Base-by-base conservation (phyloP, 2,113 vertebrate species). In the Melanerpes formicivorus region DNA sequence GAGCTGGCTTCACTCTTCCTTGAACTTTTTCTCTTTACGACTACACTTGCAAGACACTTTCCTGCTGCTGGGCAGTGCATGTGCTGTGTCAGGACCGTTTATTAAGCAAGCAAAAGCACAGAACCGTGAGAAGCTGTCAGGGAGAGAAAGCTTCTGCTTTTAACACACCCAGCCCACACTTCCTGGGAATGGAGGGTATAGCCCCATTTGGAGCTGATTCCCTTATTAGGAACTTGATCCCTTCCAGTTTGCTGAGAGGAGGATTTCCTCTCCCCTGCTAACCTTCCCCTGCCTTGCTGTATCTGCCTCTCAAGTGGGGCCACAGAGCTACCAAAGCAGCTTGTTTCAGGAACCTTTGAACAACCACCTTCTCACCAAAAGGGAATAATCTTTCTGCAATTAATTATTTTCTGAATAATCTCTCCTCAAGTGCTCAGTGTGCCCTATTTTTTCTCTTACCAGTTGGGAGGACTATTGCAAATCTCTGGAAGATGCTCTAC, bases 1-100 rank as follows among this genome's bases (percentile, higher is more conserved):
- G 97, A 97, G 88, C 93, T 55, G 78, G 73, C 84, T 97, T 88
- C 88, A 5, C 91, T 88, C 88, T 88, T 94, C 90, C 97, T 97
- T 91, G 78, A 95, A 94, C 95, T 96, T 94, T 94, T 96, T 91
- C 93, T 91, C 80, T 69, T 76, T 92, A 75, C 22, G 34, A 94
- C 71, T 74, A 87, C 70, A 37, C 56, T 95, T 66, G 60, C 50
- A 80, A 80, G 80, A 30, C 84, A 82, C 84, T 93, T 92, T 84
- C 73, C 88, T 91, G 94, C 48, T 81, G 81, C 94, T 34, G 79
- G 64, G 80, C 60, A 54, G 60, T 42, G 62, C 62, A 13, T 82
- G 70, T 60, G 74, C 84, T 17, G 15, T 40, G 42, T 46, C 70
- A 59, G 81, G 73, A 90, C 59, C 75, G 13, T 29, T 88, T 80